These are phyloP conservation scores for Drosophila maculinotata DNA, from an alignment of 2,888 invertebrate species.

Conservation along the genomic window DNA sequence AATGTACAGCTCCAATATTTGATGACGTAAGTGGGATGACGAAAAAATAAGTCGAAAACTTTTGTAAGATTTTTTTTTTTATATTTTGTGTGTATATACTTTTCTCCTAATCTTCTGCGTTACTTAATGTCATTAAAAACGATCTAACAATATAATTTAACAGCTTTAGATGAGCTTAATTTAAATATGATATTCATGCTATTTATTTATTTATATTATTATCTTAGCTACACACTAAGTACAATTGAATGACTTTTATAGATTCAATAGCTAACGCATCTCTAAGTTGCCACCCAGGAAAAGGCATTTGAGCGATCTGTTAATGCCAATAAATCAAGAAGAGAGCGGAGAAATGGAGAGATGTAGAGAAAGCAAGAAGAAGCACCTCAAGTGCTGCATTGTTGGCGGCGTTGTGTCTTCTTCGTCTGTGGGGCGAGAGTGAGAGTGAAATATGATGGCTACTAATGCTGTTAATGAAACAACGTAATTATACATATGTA, in stretches of 20 bases:
- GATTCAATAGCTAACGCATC: slow-evolving; percentile 40
- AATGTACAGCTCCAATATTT: too few relatives aligned
- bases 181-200: too few relatives aligned
- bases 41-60: too few relatives aligned
- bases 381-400: slow-evolving; percentile 63
- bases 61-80: too few relatives aligned
- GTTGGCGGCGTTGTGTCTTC: slow-evolving; percentile 57
- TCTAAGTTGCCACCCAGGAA: slow-evolving; percentile 76
- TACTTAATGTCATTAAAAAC: too few relatives aligned
- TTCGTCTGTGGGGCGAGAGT: slow-evolving; percentile 43
- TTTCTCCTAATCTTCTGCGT: too few relatives aligned
- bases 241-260: not conserved
- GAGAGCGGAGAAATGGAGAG: slow-evolving; percentile 8
- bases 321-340: slow-evolving; percentile 81
- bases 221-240: too few relatives aligned
- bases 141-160: too few relatives aligned
- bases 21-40: too few relatives aligned
- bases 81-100: too few relatives aligned
- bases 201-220: too few relatives aligned
- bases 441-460: slow-evolving; percentile 79
- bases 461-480: slow-evolving; percentile 84
- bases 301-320: slow-evolving; percentile 70
- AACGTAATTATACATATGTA: slow-evolving; percentile 77
- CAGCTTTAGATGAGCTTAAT: too few relatives aligned
- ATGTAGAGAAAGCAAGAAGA: slow-evolving; percentile 7